Percentiles rank a stretch among this genome's conserved stretches.
Conservation (phyloP, 2,888 invertebrate species). For the Morpho achilles region DNA sequence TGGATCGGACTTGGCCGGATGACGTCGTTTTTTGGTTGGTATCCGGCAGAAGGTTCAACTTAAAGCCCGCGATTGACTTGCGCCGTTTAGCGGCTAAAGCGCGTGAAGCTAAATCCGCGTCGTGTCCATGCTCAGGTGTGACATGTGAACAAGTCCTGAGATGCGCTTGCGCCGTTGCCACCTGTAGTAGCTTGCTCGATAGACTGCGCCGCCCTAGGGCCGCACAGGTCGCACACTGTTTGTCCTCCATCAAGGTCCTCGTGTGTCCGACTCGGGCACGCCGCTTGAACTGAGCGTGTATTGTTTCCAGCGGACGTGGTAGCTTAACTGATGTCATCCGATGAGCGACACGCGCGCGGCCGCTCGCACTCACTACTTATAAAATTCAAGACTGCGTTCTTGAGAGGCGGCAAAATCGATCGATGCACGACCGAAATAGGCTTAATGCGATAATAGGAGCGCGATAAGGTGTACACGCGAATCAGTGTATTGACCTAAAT, state of each 20-base stretch:
- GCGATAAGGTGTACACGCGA: constrained; percentile 75
- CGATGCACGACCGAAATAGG: constrained; percentile 69
- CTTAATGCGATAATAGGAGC: constrained; percentile 73
- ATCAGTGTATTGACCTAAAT: constrained; percentile 73
- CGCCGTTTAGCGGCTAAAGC: constrained; percentile 71
- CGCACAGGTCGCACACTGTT: constrained; percentile 70
- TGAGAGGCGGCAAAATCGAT: constrained; percentile 54
- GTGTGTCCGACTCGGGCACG: constrained; percentile 71
- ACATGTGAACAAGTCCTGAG: constrained; percentile 62
- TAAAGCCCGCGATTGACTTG: constrained; percentile 68
- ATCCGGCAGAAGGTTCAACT: constrained; percentile 58
- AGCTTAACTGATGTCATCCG: constrained; percentile 78
- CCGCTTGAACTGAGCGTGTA: constrained; percentile 72
- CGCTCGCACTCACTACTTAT: constrained; percentile 58
- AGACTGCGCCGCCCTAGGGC: constrained; percentile 68
- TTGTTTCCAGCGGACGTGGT: constrained; percentile 71
- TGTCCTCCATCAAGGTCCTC: constrained; percentile 71
- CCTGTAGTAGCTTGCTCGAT: constrained; percentile 67
- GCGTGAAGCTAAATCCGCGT: constrained; percentile 60
- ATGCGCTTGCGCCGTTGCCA: constrained; percentile 74
- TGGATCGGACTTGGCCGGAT: constrained; percentile 49
- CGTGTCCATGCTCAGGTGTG: constrained; percentile 52
- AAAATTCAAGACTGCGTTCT: constrained; percentile 60
- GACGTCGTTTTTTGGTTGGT: constrained; percentile 46
- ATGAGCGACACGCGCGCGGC: constrained; percentile 63